phyloP scores from a whole-genome alignment of 2,797 vertebrate genomes.

The Gastrophryne carolinensis region DNA sequence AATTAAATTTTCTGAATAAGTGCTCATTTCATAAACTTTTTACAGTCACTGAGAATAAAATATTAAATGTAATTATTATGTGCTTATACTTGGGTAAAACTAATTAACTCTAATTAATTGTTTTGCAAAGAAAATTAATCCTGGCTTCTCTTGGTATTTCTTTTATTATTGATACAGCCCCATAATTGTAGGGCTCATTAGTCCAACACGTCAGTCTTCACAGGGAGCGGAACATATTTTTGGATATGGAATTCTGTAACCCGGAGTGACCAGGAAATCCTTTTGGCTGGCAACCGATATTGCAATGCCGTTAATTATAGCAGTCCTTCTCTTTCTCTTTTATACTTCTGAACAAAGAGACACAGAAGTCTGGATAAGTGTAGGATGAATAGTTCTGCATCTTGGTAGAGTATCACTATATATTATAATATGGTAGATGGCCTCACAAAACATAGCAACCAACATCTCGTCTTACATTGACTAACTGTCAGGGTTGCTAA shows the following conservation, averaged over 20 bases:
- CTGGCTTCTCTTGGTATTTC: not conserved
- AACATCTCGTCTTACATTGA: not conserved
- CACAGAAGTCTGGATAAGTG: not conserved
- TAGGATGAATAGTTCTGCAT: not conserved
- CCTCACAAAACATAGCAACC: not conserved
- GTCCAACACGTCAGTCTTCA: not conserved
- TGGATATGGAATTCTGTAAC: not conserved
- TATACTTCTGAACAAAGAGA: not conserved
- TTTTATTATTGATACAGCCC: constrained; percentile 4
- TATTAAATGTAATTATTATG: constrained; percentile 15
- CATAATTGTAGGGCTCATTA: not conserved
- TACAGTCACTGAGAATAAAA: constrained; percentile 6
- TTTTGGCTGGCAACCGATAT: not conserved
- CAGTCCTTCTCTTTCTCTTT: not conserved
- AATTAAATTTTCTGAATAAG: constrained; percentile 7
- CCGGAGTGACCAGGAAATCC: not conserved
- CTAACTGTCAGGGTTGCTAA: too few species aligned
- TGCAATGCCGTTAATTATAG: not conserved
- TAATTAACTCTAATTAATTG: constrained; percentile 32
- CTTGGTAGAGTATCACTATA: too few species aligned
- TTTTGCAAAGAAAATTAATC: constrained; percentile 20
- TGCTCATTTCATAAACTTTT: constrained; percentile 19
- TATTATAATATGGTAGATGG: too few species aligned
- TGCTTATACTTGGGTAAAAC: constrained; percentile 12
- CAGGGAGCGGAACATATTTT: not conserved